A percentile compares a stretch with the other conserved stretches of the same genome.
Evolutionary conservation across 2,888 invertebrate species (phyloP).

Genomic region (Pristionchus exspectatus): DNA sequence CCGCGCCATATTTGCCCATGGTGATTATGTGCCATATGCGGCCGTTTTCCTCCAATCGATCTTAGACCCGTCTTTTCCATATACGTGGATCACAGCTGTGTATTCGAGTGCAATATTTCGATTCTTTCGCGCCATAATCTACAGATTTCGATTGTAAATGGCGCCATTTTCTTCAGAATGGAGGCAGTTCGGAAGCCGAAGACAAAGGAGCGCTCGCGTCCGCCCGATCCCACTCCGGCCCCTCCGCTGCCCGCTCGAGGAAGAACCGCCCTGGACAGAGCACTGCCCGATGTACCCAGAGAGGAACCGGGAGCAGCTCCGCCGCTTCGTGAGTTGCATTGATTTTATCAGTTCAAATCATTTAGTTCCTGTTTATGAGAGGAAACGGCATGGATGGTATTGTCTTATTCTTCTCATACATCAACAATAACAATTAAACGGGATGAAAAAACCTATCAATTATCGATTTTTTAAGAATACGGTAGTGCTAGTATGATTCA

Average conservation of each 20-base stretch:
- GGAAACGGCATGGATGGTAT: no score
- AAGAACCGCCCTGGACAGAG: conserved; percentile 20
- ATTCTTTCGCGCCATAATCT: no score
- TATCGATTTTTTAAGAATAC: no score
- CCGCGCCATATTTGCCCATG: conserved; percentile 5
- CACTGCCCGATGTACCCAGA: conserved; percentile 38
- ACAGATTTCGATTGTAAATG: not conserved
- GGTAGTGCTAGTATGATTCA: no score
- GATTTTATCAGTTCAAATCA: no score
- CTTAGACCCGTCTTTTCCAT: not conserved
- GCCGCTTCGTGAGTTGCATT: conserved; percentile 30
- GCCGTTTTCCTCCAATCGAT: not conserved
- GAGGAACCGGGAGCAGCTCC: conserved; percentile 26
- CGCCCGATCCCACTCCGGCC: not conserved
- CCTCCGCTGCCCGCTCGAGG: conserved; percentile 25
- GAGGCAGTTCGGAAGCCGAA: conserved; percentile 54
- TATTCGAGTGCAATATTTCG: not conserved
- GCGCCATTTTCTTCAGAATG: not conserved
- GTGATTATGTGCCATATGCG: conserved; percentile 12
- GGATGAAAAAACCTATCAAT: no score
- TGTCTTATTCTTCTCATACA: no score
- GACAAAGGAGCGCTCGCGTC: conserved; percentile 33
- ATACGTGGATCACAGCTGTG: not conserved
- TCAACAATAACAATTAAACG: no score
- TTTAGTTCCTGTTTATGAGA: no score